These are phyloP conservation scores for Erebia palarica DNA, from an alignment of 2,888 invertebrate species.

Conservation along the genomic window DNA sequence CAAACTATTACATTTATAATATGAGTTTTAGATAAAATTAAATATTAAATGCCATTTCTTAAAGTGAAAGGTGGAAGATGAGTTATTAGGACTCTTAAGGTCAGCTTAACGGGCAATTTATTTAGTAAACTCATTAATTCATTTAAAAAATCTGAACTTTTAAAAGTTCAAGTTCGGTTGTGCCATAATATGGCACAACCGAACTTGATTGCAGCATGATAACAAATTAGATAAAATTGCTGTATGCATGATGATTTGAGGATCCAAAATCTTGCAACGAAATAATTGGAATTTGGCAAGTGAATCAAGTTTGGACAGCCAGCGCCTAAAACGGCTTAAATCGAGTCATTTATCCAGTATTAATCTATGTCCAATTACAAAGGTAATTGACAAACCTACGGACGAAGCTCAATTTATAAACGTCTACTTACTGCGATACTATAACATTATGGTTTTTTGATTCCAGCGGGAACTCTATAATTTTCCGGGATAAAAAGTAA, in stretches of 20 bases:
- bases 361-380: no score
- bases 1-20: no score
- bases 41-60: not conserved
- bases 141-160: not conserved
- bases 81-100: not conserved
- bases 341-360: not conserved
- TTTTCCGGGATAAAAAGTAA: no score
- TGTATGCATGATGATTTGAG: not conserved
- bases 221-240: not conserved
- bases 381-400: no score
- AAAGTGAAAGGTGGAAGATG: not conserved
- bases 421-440: no score
- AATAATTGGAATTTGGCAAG: constrained; percentile 2
- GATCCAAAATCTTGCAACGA: constrained; percentile 5
- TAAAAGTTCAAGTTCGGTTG: not conserved
- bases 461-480: no score
- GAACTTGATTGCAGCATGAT: not conserved
- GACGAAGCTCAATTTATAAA: no score
- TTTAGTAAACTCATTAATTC: not conserved
- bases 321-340: not conserved
- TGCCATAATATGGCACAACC: no score
- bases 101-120: not conserved
- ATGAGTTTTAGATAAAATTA: no score
- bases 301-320: not conserved
- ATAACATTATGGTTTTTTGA: no score